phyloP scores from a whole-genome alignment of 2,888 invertebrate genomes.

The Erebia aethiops region DNA sequence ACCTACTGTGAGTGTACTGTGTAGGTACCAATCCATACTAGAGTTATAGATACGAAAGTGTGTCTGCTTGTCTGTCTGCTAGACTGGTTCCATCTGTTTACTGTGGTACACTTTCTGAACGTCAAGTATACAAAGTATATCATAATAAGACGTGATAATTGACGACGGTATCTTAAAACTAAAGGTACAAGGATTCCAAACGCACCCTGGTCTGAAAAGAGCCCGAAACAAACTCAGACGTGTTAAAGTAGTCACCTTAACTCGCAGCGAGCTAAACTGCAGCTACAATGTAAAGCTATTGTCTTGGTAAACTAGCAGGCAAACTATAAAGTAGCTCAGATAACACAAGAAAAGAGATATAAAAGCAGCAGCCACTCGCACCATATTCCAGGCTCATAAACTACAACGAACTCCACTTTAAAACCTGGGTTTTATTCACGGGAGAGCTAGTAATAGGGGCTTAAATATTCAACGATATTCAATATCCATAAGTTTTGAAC shows the following conservation, averaged over 20 bases:
- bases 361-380: conserved; percentile 5
- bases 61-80: too few species aligned
- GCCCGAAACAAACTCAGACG: neutral
- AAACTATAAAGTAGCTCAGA: neutral
- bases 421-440: conserved; percentile 34
- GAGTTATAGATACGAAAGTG: too few species aligned
- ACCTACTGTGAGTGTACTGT: too few species aligned
- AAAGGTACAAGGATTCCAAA: too few species aligned
- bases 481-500: conserved; percentile 41
- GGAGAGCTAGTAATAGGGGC: conserved; percentile 32
- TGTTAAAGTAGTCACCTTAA: neutral
- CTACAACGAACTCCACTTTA: conserved; percentile 29
- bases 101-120: too few species aligned
- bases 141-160: too few species aligned
- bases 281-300: neutral
- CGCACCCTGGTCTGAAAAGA: too few species aligned
- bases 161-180: too few species aligned
- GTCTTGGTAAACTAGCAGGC: neutral
- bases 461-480: conserved; percentile 42
- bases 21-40: too few species aligned
- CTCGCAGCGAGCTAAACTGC: neutral
- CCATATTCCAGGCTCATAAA: conserved; percentile 30
- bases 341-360: conserved; percentile 4
- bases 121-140: too few species aligned
- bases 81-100: too few species aligned